Conservation (phyloP, 2,888 invertebrate species). For the Lepidocyrtinus sp. region DNA sequence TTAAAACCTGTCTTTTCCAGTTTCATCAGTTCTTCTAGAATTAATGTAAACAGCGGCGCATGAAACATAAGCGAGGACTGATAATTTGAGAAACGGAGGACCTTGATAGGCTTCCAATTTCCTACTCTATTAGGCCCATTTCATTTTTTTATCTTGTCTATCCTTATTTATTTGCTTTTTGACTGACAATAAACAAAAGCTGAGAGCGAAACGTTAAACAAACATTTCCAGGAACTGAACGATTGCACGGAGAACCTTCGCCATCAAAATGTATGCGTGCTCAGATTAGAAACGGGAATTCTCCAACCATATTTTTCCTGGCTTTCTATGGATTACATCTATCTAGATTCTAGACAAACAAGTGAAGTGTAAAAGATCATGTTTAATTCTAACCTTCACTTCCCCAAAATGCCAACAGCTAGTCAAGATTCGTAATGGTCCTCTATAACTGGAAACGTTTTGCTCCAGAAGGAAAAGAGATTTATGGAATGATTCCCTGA, state of each 20-base stretch:
- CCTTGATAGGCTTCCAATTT: too few relatives aligned
- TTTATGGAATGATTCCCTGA: slow-evolving; percentile 19
- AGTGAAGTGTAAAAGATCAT: slow-evolving; percentile 1
- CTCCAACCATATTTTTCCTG: too few relatives aligned
- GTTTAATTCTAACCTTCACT: neutral
- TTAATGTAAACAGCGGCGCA: too few relatives aligned
- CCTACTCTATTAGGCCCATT: neutral
- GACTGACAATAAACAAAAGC: slow-evolving; percentile 15
- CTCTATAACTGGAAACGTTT: neutral
- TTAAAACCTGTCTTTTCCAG: too few relatives aligned
- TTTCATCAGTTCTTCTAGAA: too few relatives aligned
- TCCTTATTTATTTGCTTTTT: slow-evolving; percentile 10
- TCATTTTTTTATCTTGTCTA: neutral
- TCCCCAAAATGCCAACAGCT: too few relatives aligned
- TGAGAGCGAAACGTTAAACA: slow-evolving; percentile 3
- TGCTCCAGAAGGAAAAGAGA: neutral
- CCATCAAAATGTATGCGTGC: neutral
- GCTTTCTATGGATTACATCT: neutral
- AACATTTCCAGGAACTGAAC: neutral
- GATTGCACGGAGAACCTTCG: too few relatives aligned
- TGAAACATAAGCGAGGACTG: too few relatives aligned
- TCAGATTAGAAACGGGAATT: too few relatives aligned
- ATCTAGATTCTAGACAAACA: neutral
- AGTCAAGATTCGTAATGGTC: slow-evolving; percentile 7
- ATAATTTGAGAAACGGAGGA: too few relatives aligned